Base-by-base conservation (phyloP, 2,888 invertebrate species). In the Coenonympha arcania region DNA sequence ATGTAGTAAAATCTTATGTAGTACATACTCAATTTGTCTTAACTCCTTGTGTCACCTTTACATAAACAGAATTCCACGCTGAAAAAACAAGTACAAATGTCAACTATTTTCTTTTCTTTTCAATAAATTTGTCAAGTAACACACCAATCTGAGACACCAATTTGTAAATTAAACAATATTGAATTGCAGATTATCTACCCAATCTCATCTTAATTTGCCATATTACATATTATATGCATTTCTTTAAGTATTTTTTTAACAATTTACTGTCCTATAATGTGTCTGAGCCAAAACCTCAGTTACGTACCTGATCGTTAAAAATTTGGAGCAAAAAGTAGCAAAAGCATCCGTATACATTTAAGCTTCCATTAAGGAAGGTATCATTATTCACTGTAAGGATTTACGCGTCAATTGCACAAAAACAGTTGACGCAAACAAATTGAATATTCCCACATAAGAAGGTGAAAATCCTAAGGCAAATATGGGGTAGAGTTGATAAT, bases 381-480 rank as follows among this genome's bases (percentile, higher is more conserved):
- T 78, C 85, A 85, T 85, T 79, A 79, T 68, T 86, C 79, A 81
- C 65, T 61, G 64, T 59, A 66, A 69, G 74, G 76, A 78, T 77
- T 80, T 78, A 69, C 69, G 70, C 82, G 79, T 82, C 85, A 77
- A 84, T 82, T 84, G 76, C 73, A 84, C 80, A 85, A 85, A 84
- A 84, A 86, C 85, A 86, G 74, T 68, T 67, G 77, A 74, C 73
- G 68, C 67, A 79, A 81, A 85, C 85, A 83, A 86, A 86, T 86
- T 84, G 79, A 73, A 76, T 79, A 80, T 82, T 81, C 84, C 84
- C 85, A 82, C 84, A 84, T 75, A 66, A 68, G 73, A 76, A 84
- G 81, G 86, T 83, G 86, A 85, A 85, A 85, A 86, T 84, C 78
- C 76, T 71, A 77, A 74, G 72, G 76, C 73, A 85, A 86, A 85